A percentile compares a stretch with the other conserved stretches of the same genome.
Evolutionary conservation across 2,797 vertebrate species (phyloP).

Genomic region (Discoglossus pictus): DNA sequence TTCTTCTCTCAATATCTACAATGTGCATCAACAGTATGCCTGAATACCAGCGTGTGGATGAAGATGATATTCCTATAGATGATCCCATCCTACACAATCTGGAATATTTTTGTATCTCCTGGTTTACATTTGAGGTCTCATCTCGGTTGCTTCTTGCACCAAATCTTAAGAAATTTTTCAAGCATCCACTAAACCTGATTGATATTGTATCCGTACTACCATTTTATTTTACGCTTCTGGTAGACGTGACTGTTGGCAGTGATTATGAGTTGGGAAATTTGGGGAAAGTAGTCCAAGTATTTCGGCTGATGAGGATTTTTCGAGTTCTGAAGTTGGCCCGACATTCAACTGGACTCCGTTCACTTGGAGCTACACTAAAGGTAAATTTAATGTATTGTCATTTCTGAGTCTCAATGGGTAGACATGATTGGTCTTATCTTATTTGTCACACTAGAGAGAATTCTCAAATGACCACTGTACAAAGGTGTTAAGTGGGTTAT

Average conservation of each 20-base stretch:
- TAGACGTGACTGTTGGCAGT: constrained; percentile 76
- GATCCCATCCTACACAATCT: constrained; percentile 81
- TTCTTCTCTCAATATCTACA: constrained; percentile 87
- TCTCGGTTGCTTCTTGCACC: constrained; percentile 89
- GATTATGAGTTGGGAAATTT: constrained; percentile 81
- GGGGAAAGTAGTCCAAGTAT: constrained; percentile 90
- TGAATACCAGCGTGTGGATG: constrained; percentile 84
- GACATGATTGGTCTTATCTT: no score
- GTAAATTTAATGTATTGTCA: constrained; percentile 70
- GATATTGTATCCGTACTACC: constrained; percentile 90
- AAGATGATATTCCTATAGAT: constrained; percentile 70
- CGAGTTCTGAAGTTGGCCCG: constrained; percentile 92
- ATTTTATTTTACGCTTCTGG: constrained; percentile 89
- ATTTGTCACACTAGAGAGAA: no score
- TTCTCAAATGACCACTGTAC: no score
- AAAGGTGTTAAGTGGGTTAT: no score
- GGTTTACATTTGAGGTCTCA: constrained; percentile 96
- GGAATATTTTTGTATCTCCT: constrained; percentile 93
- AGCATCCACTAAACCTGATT: constrained; percentile 90
- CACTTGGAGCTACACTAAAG: constrained; percentile 91
- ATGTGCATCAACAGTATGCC: constrained; percentile 97
- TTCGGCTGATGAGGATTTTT: constrained; percentile 94
- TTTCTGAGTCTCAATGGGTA: no score
- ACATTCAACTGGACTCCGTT: constrained; percentile 93
- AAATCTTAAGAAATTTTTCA: constrained; percentile 88